A percentile compares a stretch with the other conserved stretches of the same genome.
phyloP scores from a whole-genome alignment of 2,888 invertebrate genomes.

The Nasonovia ribisnigri region DNA sequence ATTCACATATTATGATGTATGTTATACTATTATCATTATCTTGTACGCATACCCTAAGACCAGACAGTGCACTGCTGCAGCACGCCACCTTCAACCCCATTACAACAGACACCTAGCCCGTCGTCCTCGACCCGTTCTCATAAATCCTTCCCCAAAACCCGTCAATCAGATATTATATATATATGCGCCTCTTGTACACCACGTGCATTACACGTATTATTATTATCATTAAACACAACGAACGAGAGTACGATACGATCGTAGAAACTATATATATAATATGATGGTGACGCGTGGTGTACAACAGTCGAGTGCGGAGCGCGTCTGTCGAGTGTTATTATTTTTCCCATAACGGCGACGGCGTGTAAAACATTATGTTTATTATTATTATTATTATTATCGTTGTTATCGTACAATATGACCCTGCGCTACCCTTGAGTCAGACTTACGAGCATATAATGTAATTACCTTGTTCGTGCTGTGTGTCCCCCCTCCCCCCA shows the following conservation, averaged over 20 bases:
- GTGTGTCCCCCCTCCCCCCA: background rate
- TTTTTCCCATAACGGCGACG: slow-evolving; percentile 45
- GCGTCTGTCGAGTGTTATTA: slow-evolving; percentile 51
- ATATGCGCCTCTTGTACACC: background rate
- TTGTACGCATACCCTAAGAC: background rate
- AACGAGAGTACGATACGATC: background rate
- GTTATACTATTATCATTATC: background rate
- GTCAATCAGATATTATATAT: slow-evolving; percentile 60
- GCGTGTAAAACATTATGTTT: slow-evolving; percentile 43
- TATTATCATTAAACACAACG: background rate
- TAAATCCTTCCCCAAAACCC: slow-evolving; percentile 55
- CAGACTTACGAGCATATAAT: slow-evolving; percentile 7
- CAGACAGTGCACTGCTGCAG: background rate
- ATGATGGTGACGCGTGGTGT: background rate
- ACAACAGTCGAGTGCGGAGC: background rate
- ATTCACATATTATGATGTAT: background rate
- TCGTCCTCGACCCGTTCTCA: slow-evolving; percentile 45
- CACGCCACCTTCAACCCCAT: slow-evolving; percentile 53
- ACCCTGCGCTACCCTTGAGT: slow-evolving; percentile 31
- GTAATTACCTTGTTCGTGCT: slow-evolving; percentile 55
- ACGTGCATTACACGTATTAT: background rate
- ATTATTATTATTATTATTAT: slow-evolving; percentile 32
- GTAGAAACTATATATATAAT: background rate
- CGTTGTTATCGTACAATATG: background rate
- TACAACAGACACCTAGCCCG: slow-evolving; percentile 59